Conservation (phyloP, 2,113 vertebrate species). For the Erinaceus europaeus region DNA sequence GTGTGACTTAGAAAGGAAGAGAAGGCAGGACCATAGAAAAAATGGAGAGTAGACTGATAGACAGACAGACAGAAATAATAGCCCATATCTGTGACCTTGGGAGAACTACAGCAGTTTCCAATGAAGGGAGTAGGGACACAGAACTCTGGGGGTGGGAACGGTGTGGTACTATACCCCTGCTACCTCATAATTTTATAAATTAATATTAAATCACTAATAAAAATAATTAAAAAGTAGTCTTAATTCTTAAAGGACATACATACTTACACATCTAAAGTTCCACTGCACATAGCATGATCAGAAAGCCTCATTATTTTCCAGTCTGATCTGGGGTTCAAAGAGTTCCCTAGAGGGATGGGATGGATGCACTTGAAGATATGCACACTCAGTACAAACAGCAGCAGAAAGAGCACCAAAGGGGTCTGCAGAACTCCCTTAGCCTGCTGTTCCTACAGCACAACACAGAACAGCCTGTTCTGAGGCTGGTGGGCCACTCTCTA, state of each 20-base stretch:
- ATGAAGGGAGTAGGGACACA: no score
- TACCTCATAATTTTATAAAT: no score
- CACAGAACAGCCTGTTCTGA: not conserved
- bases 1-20: no score
- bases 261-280: not conserved
- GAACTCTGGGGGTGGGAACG: no score
- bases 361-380: accelerated
- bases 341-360: not conserved
- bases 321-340: not conserved
- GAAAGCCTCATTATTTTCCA: not conserved
- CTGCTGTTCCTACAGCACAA: accelerated
- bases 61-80: no score
- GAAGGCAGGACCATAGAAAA: no score
- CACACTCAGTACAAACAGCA: not conserved
- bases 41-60: no score
- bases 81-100: no score
- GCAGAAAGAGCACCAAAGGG: accelerated
- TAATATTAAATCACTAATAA: no score
- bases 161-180: no score
- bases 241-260: not conserved
- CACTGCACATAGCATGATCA: not conserved
- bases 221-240: not conserved
- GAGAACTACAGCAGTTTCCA: no score
- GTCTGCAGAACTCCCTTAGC: not conserved
- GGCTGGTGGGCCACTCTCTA: not conserved